Evolutionary conservation across 2,888 invertebrate species (phyloP).

Genomic region (Andrena minutula): DNA sequence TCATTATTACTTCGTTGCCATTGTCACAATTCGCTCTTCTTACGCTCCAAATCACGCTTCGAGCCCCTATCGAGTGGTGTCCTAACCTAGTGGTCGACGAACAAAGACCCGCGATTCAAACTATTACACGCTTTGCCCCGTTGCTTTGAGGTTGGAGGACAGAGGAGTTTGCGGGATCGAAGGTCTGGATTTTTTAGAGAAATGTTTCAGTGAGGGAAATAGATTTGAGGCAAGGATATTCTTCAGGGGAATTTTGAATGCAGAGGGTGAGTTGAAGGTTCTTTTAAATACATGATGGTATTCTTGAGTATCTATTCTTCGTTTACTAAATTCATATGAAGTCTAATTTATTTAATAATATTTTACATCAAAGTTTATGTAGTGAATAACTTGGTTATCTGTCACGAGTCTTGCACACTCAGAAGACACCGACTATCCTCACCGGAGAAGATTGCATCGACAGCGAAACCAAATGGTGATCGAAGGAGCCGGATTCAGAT

Average conservation of each 20-base stretch:
- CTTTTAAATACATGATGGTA: too few species aligned
- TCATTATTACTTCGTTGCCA: conserved; percentile 10
- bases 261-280: too few species aligned
- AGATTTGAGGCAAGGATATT: too few species aligned
- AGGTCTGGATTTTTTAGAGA: not conserved
- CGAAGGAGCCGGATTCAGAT: conserved; percentile 15
- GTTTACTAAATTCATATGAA: too few species aligned
- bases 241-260: too few species aligned
- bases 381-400: not conserved
- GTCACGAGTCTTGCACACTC: not conserved
- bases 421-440: not conserved
- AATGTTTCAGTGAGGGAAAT: too few species aligned
- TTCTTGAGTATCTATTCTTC: too few species aligned
- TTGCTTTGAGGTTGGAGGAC: not conserved
- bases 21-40: conserved; percentile 8
- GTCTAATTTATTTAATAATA: too few species aligned
- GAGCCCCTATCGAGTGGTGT: conserved; percentile 7
- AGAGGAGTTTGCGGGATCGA: not conserved
- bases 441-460: conserved; percentile 2
- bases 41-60: conserved; percentile 5
- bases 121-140: not conserved
- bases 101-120: not conserved
- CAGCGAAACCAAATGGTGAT: conserved; percentile 24
- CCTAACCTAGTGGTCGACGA: not conserved
- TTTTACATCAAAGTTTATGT: too few species aligned